phyloP scores from a whole-genome alignment of 2,888 invertebrate genomes.

The Andrena camellia region DNA sequence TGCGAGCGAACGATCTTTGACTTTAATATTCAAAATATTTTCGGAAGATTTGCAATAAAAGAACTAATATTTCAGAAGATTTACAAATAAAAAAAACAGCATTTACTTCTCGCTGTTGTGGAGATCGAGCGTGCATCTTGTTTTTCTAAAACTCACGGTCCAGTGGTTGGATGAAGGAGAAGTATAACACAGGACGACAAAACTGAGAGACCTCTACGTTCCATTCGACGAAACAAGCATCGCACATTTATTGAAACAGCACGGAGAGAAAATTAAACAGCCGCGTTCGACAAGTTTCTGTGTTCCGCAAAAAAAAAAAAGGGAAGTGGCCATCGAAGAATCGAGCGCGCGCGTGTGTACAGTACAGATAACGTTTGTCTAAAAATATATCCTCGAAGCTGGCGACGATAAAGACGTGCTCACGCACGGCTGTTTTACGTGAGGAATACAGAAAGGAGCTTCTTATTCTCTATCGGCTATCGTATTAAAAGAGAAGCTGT shows the following conservation, averaged over 20 bases:
- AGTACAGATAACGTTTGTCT: slow-evolving; percentile 45
- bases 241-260: slow-evolving; percentile 55
- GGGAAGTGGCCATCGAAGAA: slow-evolving; percentile 26
- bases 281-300: slow-evolving; percentile 12
- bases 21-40: neutral
- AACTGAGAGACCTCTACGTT: slow-evolving; percentile 8
- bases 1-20: too few relatives aligned
- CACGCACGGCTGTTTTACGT: slow-evolving; percentile 1
- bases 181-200: neutral
- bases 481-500: too few relatives aligned
- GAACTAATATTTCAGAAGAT: too few relatives aligned
- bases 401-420: slow-evolving; percentile 39
- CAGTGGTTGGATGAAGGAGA: too few relatives aligned
- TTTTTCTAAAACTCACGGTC: too few relatives aligned
- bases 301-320: slow-evolving; percentile 13
- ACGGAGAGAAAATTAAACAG: slow-evolving; percentile 36
- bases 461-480: neutral
- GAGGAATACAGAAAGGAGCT: neutral
- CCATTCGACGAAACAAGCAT: slow-evolving; percentile 37
- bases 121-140: too few relatives aligned
- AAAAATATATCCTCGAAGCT: slow-evolving; percentile 59
- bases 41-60: neutral
- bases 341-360: neutral
- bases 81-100: too few relatives aligned
- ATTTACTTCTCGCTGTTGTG: too few relatives aligned